Evolutionary conservation across 2,888 invertebrate genomes (phyloP).

Genomic region (Drosophila antonietae): DNA sequence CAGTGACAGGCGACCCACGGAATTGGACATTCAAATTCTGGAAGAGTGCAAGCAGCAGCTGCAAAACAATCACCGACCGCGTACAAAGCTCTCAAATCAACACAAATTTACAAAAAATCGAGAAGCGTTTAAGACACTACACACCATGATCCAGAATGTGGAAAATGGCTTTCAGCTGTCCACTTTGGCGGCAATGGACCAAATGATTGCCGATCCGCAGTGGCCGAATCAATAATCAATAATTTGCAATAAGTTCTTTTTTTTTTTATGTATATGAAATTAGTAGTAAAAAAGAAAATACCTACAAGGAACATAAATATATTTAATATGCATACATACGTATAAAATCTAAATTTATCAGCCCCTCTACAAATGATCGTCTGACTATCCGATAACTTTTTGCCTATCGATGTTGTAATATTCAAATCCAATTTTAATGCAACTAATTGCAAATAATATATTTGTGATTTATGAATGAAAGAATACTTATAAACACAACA

Average conservation of each 20-base stretch:
- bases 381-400: not conserved
- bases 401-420: constrained; percentile 21
- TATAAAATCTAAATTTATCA: not conserved
- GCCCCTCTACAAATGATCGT: not conserved
- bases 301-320: not conserved
- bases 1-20: constrained; percentile 52
- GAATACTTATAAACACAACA: constrained; percentile 22
- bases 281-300: not conserved
- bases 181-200: constrained; percentile 67
- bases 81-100: constrained; percentile 38
- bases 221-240: constrained; percentile 10
- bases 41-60: constrained; percentile 33
- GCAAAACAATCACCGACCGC: constrained; percentile 27
- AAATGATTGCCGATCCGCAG: constrained; percentile 58
- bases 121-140: constrained; percentile 59
- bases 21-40: constrained; percentile 50
- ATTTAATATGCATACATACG: not conserved
- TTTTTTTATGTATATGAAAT: not conserved
- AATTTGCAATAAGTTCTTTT: not conserved
- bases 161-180: constrained; percentile 70
- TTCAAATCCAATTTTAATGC: constrained; percentile 10
- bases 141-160: constrained; percentile 54
- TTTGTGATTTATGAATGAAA: too few relatives aligned
- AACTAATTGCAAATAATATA: not conserved
- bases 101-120: constrained; percentile 57